Evolutionary conservation across 2,888 invertebrate species (phyloP).

Genomic region (Metellina segmentata): DNA sequence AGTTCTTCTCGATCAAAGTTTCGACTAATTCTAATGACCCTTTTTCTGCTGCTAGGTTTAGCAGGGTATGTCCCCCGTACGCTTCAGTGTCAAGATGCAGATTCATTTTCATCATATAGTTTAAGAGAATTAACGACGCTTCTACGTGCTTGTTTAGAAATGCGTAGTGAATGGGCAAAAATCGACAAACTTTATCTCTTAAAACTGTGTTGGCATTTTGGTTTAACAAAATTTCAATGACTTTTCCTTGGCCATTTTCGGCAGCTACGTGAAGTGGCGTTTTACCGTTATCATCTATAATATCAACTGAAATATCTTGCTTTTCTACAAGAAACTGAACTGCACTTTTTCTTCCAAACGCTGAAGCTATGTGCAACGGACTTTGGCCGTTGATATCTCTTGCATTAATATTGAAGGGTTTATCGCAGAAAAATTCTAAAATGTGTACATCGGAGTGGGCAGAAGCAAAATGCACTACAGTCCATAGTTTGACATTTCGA

Average conservation of each 20-base stretch:
- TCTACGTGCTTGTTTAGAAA: background rate
- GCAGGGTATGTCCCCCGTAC: background rate
- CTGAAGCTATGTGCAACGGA: no score
- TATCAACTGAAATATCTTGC: background rate
- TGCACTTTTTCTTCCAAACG: background rate
- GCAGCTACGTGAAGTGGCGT: slow-evolving; percentile 3
- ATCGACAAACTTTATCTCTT: background rate
- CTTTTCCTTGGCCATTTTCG: background rate
- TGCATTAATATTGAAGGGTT: background rate
- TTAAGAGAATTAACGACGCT: background rate
- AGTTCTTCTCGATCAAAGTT: slow-evolving; percentile 80
- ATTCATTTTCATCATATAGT: no score
- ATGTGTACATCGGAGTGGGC: slow-evolving; percentile 91
- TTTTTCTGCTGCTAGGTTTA: background rate
- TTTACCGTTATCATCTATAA: background rate
- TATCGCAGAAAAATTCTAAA: slow-evolving; percentile 86
- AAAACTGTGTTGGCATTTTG: slow-evolving; percentile 19
- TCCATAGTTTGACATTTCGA: slow-evolving; percentile 80
- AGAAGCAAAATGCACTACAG: slow-evolving; percentile 95
- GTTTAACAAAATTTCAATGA: slow-evolving; percentile 6
- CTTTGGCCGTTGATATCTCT: no score
- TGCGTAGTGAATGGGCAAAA: slow-evolving; percentile 19
- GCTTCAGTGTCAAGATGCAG: no score
- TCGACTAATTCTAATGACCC: slow-evolving; percentile 78
- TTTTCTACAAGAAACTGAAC: background rate